Percentiles rank a stretch among this genome's conserved stretches.
Evolutionary conservation across 2,113 vertebrate species (phyloP).

Genomic region (Sinocyclocheilus rhinocerous): DNA sequence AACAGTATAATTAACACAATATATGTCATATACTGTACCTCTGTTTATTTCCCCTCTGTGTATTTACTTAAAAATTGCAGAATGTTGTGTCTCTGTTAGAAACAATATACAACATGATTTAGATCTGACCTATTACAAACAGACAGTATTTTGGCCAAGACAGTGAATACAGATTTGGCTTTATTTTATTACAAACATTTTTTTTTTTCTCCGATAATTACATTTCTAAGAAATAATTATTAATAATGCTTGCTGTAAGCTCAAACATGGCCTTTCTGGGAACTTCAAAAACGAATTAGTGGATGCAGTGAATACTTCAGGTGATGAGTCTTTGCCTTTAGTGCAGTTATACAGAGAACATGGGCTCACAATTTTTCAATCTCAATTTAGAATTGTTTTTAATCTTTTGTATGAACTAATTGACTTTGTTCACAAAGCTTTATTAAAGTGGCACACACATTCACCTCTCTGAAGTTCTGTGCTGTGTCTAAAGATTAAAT

Average conservation of each 20-base stretch:
- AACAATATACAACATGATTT: not conserved
- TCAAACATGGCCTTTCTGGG: not conserved
- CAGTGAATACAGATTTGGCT: not conserved
- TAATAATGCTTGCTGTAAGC: not conserved
- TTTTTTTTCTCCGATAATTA: not conserved
- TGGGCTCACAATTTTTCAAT: not conserved
- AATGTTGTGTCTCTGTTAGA: not conserved
- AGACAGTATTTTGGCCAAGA: not conserved
- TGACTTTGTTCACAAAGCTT: slow-evolving; percentile 13
- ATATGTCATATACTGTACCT: not conserved
- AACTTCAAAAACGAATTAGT: not conserved
- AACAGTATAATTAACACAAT: not conserved
- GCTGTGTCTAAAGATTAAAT: slow-evolving; percentile 25
- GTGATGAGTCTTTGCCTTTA: not conserved
- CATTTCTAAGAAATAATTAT: not conserved
- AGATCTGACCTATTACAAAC: not conserved
- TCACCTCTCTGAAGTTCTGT: slow-evolving; percentile 23
- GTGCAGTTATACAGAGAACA: not conserved
- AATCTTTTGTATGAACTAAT: slow-evolving; percentile 20
- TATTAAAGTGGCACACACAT: slow-evolving; percentile 31
- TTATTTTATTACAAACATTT: not conserved
- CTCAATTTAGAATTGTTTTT: slow-evolving; percentile 25
- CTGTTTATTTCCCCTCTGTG: not conserved
- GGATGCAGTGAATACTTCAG: not conserved
- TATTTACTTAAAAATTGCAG: not conserved